Evolutionary conservation across 2,888 invertebrate species (phyloP).

Genomic region (Tryphoninae sp.): DNA sequence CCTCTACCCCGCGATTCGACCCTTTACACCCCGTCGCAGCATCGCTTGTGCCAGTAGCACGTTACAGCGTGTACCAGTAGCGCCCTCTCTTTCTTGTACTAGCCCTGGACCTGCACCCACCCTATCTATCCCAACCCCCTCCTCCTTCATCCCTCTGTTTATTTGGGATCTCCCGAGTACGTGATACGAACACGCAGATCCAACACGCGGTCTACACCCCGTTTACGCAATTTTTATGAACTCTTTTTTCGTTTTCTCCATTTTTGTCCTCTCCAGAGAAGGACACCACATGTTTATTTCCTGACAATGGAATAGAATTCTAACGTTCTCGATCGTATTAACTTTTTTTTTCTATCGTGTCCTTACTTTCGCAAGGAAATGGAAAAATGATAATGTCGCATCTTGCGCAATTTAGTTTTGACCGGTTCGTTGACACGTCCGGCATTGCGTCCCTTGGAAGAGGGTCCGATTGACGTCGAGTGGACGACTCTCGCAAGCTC

Average conservation of each 20-base stretch:
- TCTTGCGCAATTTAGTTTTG: background rate
- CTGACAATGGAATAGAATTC: background rate
- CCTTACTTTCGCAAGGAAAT: too few relatives aligned
- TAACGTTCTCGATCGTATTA: too few relatives aligned
- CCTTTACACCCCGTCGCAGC: slow-evolving; percentile 38
- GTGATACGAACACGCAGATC: slow-evolving; percentile 59
- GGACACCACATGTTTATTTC: background rate
- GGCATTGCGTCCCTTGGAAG: slow-evolving; percentile 9
- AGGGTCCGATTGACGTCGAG: slow-evolving; percentile 35
- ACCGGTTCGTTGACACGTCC: background rate
- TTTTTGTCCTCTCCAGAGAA: background rate
- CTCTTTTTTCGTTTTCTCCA: slow-evolving; percentile 25
- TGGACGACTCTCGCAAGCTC: slow-evolving; percentile 49
- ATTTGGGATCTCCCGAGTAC: slow-evolving; percentile 68
- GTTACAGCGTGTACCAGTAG: slow-evolving; percentile 36
- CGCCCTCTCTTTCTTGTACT: slow-evolving; percentile 44
- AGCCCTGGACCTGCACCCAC: slow-evolving; percentile 30
- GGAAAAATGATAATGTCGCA: too few relatives aligned
- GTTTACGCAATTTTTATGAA: slow-evolving; percentile 45
- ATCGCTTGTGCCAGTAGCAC: slow-evolving; percentile 40
- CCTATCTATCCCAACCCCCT: slow-evolving; percentile 56
- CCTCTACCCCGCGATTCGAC: slow-evolving; percentile 40
- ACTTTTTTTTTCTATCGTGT: too few relatives aligned
- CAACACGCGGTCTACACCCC: slow-evolving; percentile 44
- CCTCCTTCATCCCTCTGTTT: slow-evolving; percentile 64